phyloP scores from a whole-genome alignment of 2,797 vertebrate genomes.

The Schizopygopsis malacanthus region DNA sequence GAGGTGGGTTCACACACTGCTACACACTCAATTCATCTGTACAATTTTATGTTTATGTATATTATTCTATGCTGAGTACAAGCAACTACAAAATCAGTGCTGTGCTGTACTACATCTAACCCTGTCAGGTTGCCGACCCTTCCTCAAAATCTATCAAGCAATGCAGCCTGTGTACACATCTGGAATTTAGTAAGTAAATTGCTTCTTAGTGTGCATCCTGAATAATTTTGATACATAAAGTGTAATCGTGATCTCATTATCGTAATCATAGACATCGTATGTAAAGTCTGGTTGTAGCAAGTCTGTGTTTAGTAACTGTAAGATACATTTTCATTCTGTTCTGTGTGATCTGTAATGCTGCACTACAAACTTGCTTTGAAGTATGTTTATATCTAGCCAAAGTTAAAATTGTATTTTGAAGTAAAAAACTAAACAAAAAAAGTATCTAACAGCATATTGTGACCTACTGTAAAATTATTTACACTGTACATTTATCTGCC shows the following conservation, averaged over 20 bases:
- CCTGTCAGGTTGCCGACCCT: slow-evolving; percentile 90
- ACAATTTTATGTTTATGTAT: neutral
- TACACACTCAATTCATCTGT: neutral
- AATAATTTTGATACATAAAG: neutral
- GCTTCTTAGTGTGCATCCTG: slow-evolving; percentile 24
- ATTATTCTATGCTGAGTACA: neutral
- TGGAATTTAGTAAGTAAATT: slow-evolving; percentile 90
- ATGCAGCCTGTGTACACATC: slow-evolving; percentile 98
- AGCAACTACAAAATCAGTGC: neutral
- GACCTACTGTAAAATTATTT: neutral
- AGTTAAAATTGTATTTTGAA: neutral
- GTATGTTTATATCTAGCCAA: neutral
- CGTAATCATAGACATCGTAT: neutral
- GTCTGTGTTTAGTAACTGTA: no score
- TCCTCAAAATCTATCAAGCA: slow-evolving; percentile 97
- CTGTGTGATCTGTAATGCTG: neutral
- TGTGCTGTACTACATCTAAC: neutral
- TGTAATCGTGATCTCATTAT: neutral
- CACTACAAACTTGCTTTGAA: neutral
- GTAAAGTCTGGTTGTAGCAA: neutral
- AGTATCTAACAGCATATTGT: neutral
- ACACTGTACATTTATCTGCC: neutral
- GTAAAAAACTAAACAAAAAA: no score
- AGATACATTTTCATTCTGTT: neutral
- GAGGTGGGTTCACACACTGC: slow-evolving; percentile 76